phyloP scores from a whole-genome alignment of 2,888 invertebrate genomes.

The Oscheius myriophilus region DNA sequence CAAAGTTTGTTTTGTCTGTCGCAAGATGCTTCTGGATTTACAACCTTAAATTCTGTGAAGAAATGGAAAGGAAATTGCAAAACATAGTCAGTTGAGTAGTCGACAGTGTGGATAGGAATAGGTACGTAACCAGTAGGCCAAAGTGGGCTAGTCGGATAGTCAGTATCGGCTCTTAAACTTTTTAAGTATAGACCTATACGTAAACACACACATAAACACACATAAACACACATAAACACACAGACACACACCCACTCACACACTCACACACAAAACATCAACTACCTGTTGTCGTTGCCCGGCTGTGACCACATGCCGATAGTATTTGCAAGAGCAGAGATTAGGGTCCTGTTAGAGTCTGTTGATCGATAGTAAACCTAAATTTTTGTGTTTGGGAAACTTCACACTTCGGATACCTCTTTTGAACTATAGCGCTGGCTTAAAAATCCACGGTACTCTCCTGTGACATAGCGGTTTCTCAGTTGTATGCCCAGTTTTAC shows the following conservation, averaged over 20 bases:
- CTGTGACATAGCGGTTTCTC: slow-evolving; percentile 78
- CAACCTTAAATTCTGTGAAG: slow-evolving; percentile 29
- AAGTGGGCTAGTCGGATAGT: slow-evolving; percentile 21
- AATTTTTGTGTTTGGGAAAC: too few relatives aligned
- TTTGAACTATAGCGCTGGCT: slow-evolving; percentile 75
- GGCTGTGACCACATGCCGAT: slow-evolving; percentile 49
- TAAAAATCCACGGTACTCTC: slow-evolving; percentile 73
- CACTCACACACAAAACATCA: too few relatives aligned
- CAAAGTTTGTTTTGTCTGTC: slow-evolving; percentile 43
- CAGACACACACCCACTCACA: too few relatives aligned
- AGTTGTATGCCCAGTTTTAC: slow-evolving; percentile 81
- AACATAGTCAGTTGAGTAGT: slow-evolving; percentile 78
- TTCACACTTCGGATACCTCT: slow-evolving; percentile 46
- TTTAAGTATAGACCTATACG: too few relatives aligned
- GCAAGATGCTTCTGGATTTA: slow-evolving; percentile 45
- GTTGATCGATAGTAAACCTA: slow-evolving; percentile 79
- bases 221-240: too few relatives aligned
- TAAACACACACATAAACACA: too few relatives aligned
- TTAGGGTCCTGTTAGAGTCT: slow-evolving; percentile 85
- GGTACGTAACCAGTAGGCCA: slow-evolving; percentile 74
- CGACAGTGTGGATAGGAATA: slow-evolving; percentile 83
- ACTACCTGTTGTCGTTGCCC: slow-evolving; percentile 15
- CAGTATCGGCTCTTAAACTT: too few relatives aligned
- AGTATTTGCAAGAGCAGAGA: slow-evolving; percentile 71
- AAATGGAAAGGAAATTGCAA: slow-evolving; percentile 7